Conservation (phyloP, 1,140 invertebrate genomes). For the Colletes gigas region DNA sequence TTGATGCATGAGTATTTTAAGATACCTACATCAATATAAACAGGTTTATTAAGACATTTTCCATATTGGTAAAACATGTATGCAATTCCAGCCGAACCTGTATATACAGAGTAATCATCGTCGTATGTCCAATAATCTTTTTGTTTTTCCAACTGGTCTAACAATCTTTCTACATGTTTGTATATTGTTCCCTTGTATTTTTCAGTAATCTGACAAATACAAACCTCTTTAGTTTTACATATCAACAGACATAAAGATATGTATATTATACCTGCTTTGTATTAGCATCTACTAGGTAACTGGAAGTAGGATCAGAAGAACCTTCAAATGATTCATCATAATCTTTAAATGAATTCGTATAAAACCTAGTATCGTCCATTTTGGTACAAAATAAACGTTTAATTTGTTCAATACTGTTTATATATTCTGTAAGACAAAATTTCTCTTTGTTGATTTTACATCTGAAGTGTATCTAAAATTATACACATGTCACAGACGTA, state of each 20-base stretch:
- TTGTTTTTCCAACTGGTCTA: slow-evolving; percentile 64
- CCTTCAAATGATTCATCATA: slow-evolving; percentile 66
- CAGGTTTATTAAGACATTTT: slow-evolving; percentile 68
- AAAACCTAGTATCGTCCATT: slow-evolving; percentile 49
- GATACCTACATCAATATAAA: slow-evolving; percentile 58
- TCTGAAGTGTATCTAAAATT: not conserved
- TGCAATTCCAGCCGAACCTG: slow-evolving; percentile 81
- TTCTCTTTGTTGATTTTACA: slow-evolving; percentile 1
- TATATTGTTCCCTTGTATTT: slow-evolving; percentile 63
- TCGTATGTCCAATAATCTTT: slow-evolving; percentile 65
- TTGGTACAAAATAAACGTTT: not conserved
- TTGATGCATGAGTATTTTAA: slow-evolving; percentile 4
- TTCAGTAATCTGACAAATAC: slow-evolving; percentile 64
- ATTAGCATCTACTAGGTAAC: slow-evolving; percentile 43
- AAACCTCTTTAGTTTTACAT: slow-evolving; percentile 26
- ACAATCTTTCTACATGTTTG: slow-evolving; percentile 52
- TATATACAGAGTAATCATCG: slow-evolving; percentile 81
- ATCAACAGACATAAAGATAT: slow-evolving; percentile 12
- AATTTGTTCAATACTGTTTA: not conserved
- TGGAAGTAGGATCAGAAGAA: slow-evolving; percentile 46
- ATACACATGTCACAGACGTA: not conserved
- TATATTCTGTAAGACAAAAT: not conserved
- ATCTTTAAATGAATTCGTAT: slow-evolving; percentile 13
- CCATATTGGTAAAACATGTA: slow-evolving; percentile 81
- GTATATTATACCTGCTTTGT: slow-evolving; percentile 38